Evolutionary conservation across 2,888 invertebrate species (phyloP).

Genomic region (Cerastis leucographa): DNA sequence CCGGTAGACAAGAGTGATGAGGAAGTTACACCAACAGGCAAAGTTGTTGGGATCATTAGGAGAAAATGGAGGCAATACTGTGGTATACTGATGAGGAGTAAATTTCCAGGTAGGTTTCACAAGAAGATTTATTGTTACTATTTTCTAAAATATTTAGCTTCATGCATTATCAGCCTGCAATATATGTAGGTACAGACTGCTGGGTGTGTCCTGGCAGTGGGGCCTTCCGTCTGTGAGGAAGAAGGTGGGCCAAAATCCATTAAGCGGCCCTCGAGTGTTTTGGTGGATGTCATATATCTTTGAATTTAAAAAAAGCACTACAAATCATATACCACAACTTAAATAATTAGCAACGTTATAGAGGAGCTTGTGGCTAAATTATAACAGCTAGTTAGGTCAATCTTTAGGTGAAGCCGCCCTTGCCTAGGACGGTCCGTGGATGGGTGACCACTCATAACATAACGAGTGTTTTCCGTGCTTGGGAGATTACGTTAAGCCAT

Average conservation of each 20-base stretch:
- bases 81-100: constrained; percentile 96
- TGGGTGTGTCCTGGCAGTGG: too few relatives aligned
- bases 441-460: too few relatives aligned
- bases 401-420: too few relatives aligned
- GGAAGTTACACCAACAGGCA: constrained; percentile 87
- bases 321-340: not conserved
- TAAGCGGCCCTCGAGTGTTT: not conserved
- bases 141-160: not conserved
- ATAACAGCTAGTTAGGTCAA: too few relatives aligned
- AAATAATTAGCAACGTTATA: not conserved
- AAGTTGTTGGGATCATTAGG: constrained; percentile 97
- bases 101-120: constrained; percentile 89
- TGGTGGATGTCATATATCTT: not conserved
- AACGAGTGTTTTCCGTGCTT: too few relatives aligned
- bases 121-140: not conserved
- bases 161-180: not conserved
- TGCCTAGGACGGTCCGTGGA: too few relatives aligned
- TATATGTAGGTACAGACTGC: not conserved
- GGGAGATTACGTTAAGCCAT: too few relatives aligned
- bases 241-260: not conserved
- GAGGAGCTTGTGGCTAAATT: too few relatives aligned
- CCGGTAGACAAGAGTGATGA: constrained; percentile 76
- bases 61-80: constrained; percentile 99
- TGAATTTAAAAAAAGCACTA: not conserved
- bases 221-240: not conserved